Evolutionary conservation across 1,140 invertebrate species (phyloP).

Genomic region (Tetragnatha versicolor): DNA sequence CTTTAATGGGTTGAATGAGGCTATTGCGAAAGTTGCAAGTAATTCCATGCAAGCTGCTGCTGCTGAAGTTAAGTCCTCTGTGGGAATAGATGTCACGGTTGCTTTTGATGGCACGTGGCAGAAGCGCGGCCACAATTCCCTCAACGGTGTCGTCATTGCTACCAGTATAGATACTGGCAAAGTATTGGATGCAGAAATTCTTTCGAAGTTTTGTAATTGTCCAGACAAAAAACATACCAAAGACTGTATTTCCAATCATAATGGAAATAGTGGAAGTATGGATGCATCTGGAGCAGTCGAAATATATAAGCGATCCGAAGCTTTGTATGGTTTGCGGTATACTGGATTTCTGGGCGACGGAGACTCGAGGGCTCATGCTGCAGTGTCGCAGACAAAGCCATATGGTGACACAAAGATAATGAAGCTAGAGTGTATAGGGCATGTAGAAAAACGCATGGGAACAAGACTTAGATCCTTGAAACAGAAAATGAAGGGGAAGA

Average conservation of each 20-base stretch:
- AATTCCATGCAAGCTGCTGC: too few relatives aligned
- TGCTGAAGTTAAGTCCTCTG: too few relatives aligned
- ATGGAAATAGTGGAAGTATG: conserved; percentile 51
- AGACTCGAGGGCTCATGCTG: too few relatives aligned
- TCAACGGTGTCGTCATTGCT: conserved; percentile 53
- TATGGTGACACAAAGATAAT: too few relatives aligned
- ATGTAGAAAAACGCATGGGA: background rate
- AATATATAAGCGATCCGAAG: conserved; percentile 41
- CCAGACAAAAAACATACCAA: background rate
- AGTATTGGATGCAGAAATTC: conserved; percentile 48
- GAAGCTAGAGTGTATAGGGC: too few relatives aligned
- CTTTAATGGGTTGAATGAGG: too few relatives aligned
- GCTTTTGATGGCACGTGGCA: conserved; percentile 56
- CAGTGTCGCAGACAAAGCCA: too few relatives aligned
- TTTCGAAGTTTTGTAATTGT: conserved; percentile 51
- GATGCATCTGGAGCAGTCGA: conserved; percentile 45
- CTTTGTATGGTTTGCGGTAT: background rate
- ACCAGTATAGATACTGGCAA: conserved; percentile 56
- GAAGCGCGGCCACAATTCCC: conserved; percentile 50
- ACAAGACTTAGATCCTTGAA: background rate
- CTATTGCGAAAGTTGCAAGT: too few relatives aligned
- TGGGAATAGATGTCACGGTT: conserved; percentile 32
- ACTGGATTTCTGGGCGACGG: too few relatives aligned
- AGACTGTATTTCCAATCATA: conserved; percentile 18
- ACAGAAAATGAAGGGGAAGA: background rate